These are phyloP conservation scores for Polylopha cassiicola DNA, from an alignment of 2,888 invertebrate genomes.

Conservation along the genomic window DNA sequence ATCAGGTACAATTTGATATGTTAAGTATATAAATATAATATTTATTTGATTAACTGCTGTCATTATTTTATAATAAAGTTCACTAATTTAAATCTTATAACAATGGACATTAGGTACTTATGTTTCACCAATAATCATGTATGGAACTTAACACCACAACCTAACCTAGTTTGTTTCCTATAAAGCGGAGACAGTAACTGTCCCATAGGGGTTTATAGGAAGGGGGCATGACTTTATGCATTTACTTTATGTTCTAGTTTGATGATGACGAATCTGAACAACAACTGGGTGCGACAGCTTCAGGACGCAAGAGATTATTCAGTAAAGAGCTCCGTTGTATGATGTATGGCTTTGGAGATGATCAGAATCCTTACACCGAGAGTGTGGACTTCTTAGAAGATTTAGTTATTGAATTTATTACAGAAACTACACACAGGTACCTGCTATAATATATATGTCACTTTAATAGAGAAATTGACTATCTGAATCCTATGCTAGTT, in stretches of 20 bases:
- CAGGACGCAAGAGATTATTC: slow-evolving; percentile 89
- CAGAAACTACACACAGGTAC: slow-evolving; percentile 92
- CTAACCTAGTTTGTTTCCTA: no score
- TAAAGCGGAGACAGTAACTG: no score
- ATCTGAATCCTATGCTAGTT: no score
- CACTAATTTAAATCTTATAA: no score
- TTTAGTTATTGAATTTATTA: slow-evolving; percentile 97
- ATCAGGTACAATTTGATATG: slow-evolving; percentile 46
- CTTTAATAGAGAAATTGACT: not conserved
- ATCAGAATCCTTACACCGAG: slow-evolving; percentile 99
- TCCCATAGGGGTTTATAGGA: no score
- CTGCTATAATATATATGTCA: not conserved
- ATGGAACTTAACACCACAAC: no score
- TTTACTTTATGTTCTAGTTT: slow-evolving; percentile 39
- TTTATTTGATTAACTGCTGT: slow-evolving; percentile 1
- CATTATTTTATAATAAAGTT: not conserved
- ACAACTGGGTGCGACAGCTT: slow-evolving; percentile 81
- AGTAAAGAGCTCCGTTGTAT: slow-evolving; percentile 96
- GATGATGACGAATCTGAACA: slow-evolving; percentile 85
- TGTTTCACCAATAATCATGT: no score
- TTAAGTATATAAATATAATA: not conserved
- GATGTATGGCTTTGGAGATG: slow-evolving; percentile 99
- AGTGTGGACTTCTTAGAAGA: slow-evolving; percentile 98
- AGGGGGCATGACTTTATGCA: not conserved
- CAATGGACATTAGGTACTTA: no score